phyloP scores from a whole-genome alignment of 2,113 vertebrate species.

The Sinocyclocheilus maitianheensis region DNA sequence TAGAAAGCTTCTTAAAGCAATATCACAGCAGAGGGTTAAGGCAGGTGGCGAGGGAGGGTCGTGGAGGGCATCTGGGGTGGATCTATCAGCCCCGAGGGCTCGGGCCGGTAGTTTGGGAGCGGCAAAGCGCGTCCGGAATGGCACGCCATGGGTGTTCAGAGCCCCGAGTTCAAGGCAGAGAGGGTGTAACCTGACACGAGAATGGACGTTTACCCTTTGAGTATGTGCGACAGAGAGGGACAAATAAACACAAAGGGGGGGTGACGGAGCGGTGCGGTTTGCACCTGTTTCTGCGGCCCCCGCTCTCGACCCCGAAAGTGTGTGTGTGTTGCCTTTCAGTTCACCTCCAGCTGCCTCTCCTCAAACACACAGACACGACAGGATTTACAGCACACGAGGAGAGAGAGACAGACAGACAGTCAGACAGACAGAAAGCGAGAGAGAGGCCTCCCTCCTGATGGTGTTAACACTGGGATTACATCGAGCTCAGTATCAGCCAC shows the following conservation, averaged over 20 bases:
- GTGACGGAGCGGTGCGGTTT: constrained; percentile 31
- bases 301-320: neutral
- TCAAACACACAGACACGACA: neutral
- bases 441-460: neutral
- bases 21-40: constrained; percentile 55
- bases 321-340: constrained; percentile 62
- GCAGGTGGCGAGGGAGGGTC: constrained; percentile 61
- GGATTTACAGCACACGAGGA: constrained; percentile 62
- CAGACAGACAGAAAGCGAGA: neutral
- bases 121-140: constrained; percentile 74
- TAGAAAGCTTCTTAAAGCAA: constrained; percentile 74
- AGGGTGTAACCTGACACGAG: constrained; percentile 78
- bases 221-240: constrained; percentile 61
- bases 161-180: constrained; percentile 78
- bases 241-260: constrained; percentile 76
- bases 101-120: constrained; percentile 64
- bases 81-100: constrained; percentile 64
- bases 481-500: neutral
- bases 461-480: constrained; percentile 9
- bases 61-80: constrained; percentile 44
- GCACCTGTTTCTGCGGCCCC: constrained; percentile 59
- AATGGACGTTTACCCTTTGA: constrained; percentile 85
- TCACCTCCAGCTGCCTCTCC: constrained; percentile 66
- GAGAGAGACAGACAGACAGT: neutral
- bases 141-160: constrained; percentile 67